Evolutionary conservation across 2,113 vertebrate species (phyloP).

Genomic region (Hydrolagus affinis): DNA sequence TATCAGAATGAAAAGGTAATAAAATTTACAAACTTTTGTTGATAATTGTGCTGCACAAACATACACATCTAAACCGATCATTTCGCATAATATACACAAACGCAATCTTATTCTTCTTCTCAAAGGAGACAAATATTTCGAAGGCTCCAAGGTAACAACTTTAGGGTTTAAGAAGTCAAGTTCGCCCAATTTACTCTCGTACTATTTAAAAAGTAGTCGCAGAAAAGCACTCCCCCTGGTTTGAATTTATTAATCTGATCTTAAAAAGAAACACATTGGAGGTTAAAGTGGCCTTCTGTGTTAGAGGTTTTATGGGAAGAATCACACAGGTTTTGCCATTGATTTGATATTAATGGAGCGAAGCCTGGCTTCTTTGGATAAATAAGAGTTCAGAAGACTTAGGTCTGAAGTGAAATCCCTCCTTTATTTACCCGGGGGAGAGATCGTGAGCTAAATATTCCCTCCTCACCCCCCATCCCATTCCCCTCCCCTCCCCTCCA

Average conservation of each 20-base stretch:
- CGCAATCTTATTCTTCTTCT: no score
- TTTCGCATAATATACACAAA: conserved; percentile 18
- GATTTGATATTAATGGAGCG: neutral
- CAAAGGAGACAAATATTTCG: no score
- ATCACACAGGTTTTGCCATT: neutral
- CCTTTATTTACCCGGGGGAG: no score
- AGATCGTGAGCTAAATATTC: no score
- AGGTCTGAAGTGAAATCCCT: neutral
- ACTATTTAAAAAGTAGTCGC: no score
- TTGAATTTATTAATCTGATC: neutral
- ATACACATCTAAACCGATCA: conserved; percentile 29
- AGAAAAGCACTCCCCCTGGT: neutral
- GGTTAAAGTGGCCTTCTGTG: neutral
- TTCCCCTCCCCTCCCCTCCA: no score
- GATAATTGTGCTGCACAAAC: conserved; percentile 6
- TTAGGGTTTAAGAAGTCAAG: no score
- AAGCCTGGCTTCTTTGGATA: neutral
- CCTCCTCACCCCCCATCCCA: no score
- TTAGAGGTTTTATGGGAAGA: conserved; percentile 1
- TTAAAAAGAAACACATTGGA: neutral
- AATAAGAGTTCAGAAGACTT: neutral
- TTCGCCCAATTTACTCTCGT: no score
- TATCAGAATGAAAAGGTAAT: neutral
- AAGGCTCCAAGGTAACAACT: no score
- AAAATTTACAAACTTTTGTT: conserved; percentile 31